phyloP scores from a whole-genome alignment of 1,140 invertebrate genomes.

The Reticulitermes speratus region DNA sequence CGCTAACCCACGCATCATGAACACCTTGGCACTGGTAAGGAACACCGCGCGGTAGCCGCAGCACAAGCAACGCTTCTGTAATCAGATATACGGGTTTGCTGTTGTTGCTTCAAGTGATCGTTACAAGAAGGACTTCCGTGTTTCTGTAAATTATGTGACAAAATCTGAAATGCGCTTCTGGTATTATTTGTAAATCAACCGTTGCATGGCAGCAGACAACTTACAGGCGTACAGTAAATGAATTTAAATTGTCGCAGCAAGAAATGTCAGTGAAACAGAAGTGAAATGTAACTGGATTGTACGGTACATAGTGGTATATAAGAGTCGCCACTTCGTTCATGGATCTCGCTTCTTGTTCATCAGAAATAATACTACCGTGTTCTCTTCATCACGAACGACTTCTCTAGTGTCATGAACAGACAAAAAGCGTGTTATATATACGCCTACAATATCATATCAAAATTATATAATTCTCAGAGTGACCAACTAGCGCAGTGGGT shows the following conservation, averaged over 20 bases:
- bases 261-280: background rate
- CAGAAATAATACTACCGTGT: background rate
- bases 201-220: too few relatives aligned
- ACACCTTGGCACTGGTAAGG: conserved; percentile 32
- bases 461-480: too few relatives aligned
- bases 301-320: background rate
- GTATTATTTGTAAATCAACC: too few relatives aligned
- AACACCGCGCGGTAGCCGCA: background rate
- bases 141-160: background rate
- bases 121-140: background rate
- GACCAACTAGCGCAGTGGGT: too few relatives aligned
- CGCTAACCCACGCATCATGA: conserved; percentile 29
- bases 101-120: background rate
- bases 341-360: background rate
- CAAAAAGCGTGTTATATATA: background rate
- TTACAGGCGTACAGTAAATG: background rate
- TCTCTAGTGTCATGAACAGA: background rate
- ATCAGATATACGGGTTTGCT: background rate
- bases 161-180: background rate
- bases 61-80: too few relatives aligned
- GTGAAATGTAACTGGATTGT: background rate
- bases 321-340: background rate
- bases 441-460: too few relatives aligned
- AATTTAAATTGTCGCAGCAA: background rate
- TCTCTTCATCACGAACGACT: background rate